A percentile compares a stretch with the other conserved stretches of the same genome.
Conservation (phyloP, 2,797 vertebrate genomes). For the Catostomus latipinnis region DNA sequence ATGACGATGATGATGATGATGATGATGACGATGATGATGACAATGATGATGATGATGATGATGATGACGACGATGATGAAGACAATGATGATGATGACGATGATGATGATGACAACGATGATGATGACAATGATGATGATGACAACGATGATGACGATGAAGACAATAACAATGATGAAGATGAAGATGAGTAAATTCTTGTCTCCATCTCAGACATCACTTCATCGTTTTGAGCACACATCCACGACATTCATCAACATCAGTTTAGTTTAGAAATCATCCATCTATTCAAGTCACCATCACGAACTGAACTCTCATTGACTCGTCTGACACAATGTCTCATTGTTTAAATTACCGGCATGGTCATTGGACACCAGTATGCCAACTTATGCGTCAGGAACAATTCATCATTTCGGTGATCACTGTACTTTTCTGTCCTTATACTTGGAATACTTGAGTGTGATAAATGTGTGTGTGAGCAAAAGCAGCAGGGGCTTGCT, state of each 20-base stretch:
- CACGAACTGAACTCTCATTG: neutral
- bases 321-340: neutral
- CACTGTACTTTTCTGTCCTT: neutral
- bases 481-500: neutral
- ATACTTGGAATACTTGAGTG: too few relatives aligned
- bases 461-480: neutral
- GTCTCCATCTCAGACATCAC: neutral
- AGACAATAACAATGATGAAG: neutral
- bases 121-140: constrained; percentile 75
- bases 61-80: constrained; percentile 80
- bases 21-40: constrained; percentile 49
- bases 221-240: too few relatives aligned
- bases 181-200: constrained; percentile 42
- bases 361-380: neutral
- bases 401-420: neutral
- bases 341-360: neutral
- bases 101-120: constrained; percentile 61
- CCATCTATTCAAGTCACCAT: neutral
- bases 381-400: neutral
- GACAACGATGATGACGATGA: constrained; percentile 58
- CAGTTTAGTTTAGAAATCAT: neutral
- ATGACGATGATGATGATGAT: constrained; percentile 41
- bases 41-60: constrained; percentile 4
- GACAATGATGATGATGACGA: constrained; percentile 75
- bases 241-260: neutral